Conservation (phyloP, 2,113 vertebrate genomes). For the Oreochromis tanganicae region DNA sequence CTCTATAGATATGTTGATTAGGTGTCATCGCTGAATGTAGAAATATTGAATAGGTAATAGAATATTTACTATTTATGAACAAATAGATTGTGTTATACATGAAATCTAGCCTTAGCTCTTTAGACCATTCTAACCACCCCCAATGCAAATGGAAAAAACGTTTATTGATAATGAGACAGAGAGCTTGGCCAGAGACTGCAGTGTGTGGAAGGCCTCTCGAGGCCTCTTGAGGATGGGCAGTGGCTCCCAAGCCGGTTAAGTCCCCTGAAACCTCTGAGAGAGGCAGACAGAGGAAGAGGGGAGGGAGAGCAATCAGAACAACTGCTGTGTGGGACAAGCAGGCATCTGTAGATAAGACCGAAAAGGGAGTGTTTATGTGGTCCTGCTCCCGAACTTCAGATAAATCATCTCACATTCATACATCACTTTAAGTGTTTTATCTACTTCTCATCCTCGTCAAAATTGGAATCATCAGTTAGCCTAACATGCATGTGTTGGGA, state of each 20-base stretch:
- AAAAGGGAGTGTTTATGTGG: background rate
- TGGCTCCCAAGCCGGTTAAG: background rate
- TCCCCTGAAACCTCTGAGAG: background rate
- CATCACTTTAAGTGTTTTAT: background rate
- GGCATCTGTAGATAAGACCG: background rate
- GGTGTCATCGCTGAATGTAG: background rate
- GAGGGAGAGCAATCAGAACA: background rate
- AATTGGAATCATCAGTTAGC: background rate
- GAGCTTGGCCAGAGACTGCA: background rate
- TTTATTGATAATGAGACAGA: background rate
- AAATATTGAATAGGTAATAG: background rate
- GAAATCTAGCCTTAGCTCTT: background rate
- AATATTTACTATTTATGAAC: background rate
- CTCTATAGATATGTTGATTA: background rate
- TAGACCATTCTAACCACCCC: background rate
- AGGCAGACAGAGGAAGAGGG: background rate
- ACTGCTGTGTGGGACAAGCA: background rate
- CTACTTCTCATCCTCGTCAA: too few species aligned
- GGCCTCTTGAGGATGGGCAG: background rate
- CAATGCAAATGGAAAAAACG: accelerated
- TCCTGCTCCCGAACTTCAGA: background rate
- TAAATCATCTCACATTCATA: background rate
- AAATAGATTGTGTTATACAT: background rate
- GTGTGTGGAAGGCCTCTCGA: background rate
- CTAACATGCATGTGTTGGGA: background rate